Conservation (phyloP, 64 coral and sea anemone species). For the Hydrozoanthus tunicans region DNA sequence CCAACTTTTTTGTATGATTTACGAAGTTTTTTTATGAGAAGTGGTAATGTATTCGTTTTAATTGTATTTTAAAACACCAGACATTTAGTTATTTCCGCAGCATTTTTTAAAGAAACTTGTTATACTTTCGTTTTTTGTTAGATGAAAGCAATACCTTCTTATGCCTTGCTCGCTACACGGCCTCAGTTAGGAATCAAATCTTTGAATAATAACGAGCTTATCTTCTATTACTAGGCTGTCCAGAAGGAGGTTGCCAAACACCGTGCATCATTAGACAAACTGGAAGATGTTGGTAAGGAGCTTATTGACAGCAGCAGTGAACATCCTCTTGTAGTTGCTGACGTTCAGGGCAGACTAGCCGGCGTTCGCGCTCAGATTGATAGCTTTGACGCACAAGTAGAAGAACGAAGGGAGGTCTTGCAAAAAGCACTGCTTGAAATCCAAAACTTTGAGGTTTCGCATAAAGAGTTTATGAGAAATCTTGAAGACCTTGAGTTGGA, state of each 20-base stretch:
- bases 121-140: too few relatives aligned
- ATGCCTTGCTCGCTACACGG: too few relatives aligned
- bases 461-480: conserved; percentile 55
- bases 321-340: conserved; percentile 82
- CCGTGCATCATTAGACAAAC: conserved; percentile 63
- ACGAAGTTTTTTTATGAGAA: too few relatives aligned
- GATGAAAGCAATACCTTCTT: too few relatives aligned
- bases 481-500: conserved; percentile 69
- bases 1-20: too few relatives aligned
- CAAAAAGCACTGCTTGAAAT: conserved; percentile 79
- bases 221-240: conserved; percentile 48
- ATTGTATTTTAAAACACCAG: too few relatives aligned
- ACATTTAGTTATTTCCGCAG: too few relatives aligned
- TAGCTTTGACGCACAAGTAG: conserved; percentile 73
- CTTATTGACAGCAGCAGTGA: conserved; percentile 67
- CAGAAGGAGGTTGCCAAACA: conserved; percentile 80
- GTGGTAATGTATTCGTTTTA: too few relatives aligned
- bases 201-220: background rate
- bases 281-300: conserved; percentile 77
- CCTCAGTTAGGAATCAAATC: background rate
- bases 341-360: conserved; percentile 89
- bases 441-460: conserved; percentile 71
- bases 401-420: conserved; percentile 69
- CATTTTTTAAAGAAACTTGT: too few relatives aligned
- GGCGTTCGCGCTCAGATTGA: conserved; percentile 83